phyloP scores from a whole-genome alignment of 2,888 invertebrate genomes.

The Tanypteryx hageni region DNA sequence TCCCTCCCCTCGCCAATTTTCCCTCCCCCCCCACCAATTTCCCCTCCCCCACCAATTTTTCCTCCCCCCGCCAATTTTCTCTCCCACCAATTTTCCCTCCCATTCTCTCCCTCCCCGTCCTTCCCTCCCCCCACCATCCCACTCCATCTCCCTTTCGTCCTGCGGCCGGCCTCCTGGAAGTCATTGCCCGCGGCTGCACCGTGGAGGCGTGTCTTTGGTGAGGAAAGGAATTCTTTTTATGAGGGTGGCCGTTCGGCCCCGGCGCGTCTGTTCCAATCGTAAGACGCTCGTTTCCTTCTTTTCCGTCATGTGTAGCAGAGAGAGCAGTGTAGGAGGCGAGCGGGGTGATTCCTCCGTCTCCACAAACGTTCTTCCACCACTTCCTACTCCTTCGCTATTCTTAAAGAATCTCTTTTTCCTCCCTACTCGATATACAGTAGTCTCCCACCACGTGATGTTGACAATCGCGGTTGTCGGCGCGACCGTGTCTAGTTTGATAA shows the following conservation, averaged over 20 bases:
- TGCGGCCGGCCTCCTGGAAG: constrained; percentile 11
- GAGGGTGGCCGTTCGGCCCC: constrained; percentile 16
- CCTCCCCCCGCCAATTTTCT: neutral
- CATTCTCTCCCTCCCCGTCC: neutral
- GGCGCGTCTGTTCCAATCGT: neutral
- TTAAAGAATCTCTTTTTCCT: too few species aligned
- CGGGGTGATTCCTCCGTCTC: neutral
- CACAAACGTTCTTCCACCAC: neutral
- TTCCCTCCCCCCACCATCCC: neutral
- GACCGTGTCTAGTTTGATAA: too few species aligned
- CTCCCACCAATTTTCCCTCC: neutral
- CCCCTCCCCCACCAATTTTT: neutral
- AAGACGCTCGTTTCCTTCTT: neutral
- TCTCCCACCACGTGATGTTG: too few species aligned
- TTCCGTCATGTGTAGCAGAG: neutral
- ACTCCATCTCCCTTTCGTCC: neutral
- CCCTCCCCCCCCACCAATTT: neutral
- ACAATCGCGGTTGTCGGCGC: too few species aligned
- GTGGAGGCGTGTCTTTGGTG: constrained; percentile 24
- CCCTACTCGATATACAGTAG: too few species aligned
- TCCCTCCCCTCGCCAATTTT: neutral
- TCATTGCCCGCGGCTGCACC: constrained; percentile 29
- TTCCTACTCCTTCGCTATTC: too few species aligned
- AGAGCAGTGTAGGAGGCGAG: neutral
- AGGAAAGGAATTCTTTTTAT: constrained; percentile 28